Conservation (phyloP, 1,140 invertebrate genomes). For the Ceratina japonica region DNA sequence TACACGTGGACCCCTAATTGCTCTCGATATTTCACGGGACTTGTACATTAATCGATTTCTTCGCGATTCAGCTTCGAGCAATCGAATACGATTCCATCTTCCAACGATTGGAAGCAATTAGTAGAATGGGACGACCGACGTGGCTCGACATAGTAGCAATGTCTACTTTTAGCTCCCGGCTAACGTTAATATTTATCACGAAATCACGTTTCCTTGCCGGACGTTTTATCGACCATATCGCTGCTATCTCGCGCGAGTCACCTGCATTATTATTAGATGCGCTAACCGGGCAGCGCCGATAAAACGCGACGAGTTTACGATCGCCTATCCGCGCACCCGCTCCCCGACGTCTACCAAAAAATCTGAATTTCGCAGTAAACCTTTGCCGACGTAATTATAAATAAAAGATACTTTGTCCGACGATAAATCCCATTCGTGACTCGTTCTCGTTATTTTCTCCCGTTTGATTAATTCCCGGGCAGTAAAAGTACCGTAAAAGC, state of each 20-base stretch:
- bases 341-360: no score
- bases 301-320: constrained; percentile 45
- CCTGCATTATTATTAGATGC: constrained; percentile 53
- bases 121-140: constrained; percentile 38
- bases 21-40: not conserved
- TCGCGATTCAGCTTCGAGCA: not conserved
- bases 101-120: constrained; percentile 37
- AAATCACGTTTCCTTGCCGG: constrained; percentile 56
- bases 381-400: constrained; percentile 54
- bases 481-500: constrained; percentile 69
- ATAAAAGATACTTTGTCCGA: constrained; percentile 53
- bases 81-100: constrained; percentile 7
- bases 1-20: not conserved
- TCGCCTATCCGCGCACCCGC: not conserved
- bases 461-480: constrained; percentile 68
- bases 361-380: constrained; percentile 36
- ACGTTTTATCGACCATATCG: constrained; percentile 57
- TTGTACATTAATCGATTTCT: constrained; percentile 15
- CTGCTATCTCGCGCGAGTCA: constrained; percentile 34
- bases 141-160: constrained; percentile 8
- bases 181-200: constrained; percentile 58
- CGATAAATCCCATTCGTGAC: constrained; percentile 58
- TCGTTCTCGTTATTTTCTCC: constrained; percentile 66
- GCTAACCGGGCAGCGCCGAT: constrained; percentile 30
- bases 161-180: constrained; percentile 17